Evolutionary conservation across 1,140 invertebrate genomes (phyloP).

Genomic region (Drosophila nikananu): DNA sequence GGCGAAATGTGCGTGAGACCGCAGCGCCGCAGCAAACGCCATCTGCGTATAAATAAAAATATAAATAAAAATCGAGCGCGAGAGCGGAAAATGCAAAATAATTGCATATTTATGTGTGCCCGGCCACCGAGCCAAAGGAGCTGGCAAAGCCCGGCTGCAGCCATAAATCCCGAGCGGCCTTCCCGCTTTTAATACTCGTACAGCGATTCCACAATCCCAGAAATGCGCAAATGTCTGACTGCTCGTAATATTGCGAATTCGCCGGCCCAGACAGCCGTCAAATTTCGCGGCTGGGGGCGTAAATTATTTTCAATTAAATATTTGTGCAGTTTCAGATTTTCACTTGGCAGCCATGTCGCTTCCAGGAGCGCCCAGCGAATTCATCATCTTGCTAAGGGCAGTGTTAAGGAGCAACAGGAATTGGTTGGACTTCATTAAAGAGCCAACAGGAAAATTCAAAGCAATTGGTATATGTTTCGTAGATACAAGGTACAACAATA

Average conservation of each 20-base stretch:
- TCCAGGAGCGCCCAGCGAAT: background rate
- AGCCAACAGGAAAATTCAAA: background rate
- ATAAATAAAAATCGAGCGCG: conserved; percentile 41
- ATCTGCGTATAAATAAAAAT: conserved; percentile 54
- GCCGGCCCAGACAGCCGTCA: conserved; percentile 24
- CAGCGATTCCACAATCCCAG: conserved; percentile 19
- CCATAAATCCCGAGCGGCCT: conserved; percentile 55
- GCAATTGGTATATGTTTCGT: background rate
- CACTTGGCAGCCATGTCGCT: background rate
- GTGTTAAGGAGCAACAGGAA: background rate
- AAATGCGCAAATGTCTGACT: conserved; percentile 62
- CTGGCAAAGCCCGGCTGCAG: conserved; percentile 24
- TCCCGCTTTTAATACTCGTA: conserved; percentile 49
- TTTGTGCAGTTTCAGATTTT: conserved; percentile 22
- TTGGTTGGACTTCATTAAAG: background rate
- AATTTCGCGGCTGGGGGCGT: conserved; percentile 17
- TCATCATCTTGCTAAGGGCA: background rate
- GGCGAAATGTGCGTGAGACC: conserved; percentile 61
- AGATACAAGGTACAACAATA: background rate
- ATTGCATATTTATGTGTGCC: conserved; percentile 78
- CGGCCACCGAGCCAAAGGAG: conserved; percentile 47
- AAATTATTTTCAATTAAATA: conserved; percentile 60
- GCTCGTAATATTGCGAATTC: conserved; percentile 47
- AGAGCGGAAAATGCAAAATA: conserved; percentile 74
- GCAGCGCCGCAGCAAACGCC: conserved; percentile 35